A percentile compares a stretch with the other conserved stretches of the same genome.
These are phyloP conservation scores for Clunio marinus DNA, from an alignment of 2,888 invertebrate genomes.

Conservation along the genomic window DNA sequence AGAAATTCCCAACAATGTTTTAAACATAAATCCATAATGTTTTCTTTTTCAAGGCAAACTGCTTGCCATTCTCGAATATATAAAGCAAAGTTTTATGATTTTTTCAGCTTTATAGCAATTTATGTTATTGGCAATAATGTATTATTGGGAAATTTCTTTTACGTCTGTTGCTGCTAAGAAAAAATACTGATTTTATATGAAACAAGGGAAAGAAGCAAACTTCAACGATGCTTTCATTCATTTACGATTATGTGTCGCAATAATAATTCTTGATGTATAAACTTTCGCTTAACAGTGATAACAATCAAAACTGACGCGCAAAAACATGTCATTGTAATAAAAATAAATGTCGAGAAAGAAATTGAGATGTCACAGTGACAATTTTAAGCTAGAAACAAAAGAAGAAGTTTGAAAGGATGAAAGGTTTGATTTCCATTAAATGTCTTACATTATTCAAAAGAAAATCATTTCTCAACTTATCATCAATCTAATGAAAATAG, in stretches of 20 bases:
- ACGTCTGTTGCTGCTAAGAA: not conserved
- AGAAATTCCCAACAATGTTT: too few relatives aligned
- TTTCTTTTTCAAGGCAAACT: not conserved
- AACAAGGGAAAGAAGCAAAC: constrained; percentile 1
- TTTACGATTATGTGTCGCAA: not conserved
- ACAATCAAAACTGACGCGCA: not conserved
- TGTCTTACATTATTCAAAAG: too few relatives aligned
- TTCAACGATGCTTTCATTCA: not conserved
- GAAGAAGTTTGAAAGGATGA: too few relatives aligned
- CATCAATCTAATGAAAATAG: too few relatives aligned
- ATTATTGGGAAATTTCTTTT: not conserved
- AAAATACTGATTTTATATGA: not conserved
- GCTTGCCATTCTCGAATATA: not conserved
- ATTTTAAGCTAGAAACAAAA: too few relatives aligned
- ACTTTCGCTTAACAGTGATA: not conserved
- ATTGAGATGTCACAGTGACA: not conserved
- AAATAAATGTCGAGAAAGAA: not conserved
- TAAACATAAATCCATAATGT: too few relatives aligned
- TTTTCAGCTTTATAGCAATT: constrained; percentile 23
- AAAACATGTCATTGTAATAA: not conserved
- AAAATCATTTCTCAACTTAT: too few relatives aligned
- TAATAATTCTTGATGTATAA: not conserved
- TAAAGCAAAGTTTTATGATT: constrained; percentile 27
- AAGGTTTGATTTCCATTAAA: too few relatives aligned
- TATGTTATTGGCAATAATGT: constrained; percentile 23